Conservation (phyloP, 2,113 vertebrate species). For the Rhombomys opimus region DNA sequence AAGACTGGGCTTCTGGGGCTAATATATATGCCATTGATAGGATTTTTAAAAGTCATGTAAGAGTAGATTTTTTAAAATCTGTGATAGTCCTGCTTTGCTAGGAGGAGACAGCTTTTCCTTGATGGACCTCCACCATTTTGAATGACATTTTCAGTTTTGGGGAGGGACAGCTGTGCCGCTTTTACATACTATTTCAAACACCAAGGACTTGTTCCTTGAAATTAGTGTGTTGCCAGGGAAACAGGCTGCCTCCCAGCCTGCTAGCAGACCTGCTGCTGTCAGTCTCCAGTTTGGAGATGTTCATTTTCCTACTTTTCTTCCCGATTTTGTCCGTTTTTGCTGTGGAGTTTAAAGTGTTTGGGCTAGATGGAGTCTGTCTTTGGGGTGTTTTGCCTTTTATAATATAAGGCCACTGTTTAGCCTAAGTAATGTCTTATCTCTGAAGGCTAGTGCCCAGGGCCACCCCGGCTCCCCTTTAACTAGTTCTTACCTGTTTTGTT, state of each 20-base stretch:
- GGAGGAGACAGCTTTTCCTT: neutral
- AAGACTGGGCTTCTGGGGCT: neutral
- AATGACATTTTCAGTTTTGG: neutral
- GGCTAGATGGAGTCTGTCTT: neutral
- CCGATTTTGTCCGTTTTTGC: neutral
- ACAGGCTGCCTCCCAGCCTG: neutral
- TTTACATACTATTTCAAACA: neutral
- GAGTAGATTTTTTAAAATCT: neutral
- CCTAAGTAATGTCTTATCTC: neutral
- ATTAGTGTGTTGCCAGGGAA: neutral
- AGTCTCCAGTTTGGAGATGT: neutral
- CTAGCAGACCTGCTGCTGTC: neutral
- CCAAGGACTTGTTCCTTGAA: neutral
- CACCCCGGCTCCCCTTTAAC: neutral
- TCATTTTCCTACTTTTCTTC: neutral
- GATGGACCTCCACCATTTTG: neutral
- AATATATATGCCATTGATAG: neutral
- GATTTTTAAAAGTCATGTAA: neutral
- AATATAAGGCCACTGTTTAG: neutral
- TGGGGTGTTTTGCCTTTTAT: neutral
- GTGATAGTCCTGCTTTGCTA: neutral
- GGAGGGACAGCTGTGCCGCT: neutral
- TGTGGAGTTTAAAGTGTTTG: neutral
- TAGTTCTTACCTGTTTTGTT: neutral
- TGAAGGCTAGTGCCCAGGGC: neutral